phyloP scores from a whole-genome alignment of 2,113 vertebrate genomes.

The Alces alces region DNA sequence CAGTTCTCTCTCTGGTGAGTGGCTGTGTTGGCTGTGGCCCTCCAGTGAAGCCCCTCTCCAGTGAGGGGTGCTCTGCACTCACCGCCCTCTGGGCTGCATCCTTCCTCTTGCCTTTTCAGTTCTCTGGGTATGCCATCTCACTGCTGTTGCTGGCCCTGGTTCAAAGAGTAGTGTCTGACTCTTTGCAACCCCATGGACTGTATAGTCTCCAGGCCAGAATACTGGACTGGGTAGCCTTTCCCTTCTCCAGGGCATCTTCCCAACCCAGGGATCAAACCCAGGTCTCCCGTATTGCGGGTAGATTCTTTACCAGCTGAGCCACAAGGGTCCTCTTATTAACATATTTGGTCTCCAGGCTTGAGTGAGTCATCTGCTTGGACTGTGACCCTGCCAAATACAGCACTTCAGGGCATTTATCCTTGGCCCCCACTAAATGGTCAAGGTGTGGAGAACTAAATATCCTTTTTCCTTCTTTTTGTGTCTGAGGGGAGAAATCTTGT shows the following conservation, averaged over 20 bases:
- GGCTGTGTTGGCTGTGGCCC: accelerated
- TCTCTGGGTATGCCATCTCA: not conserved
- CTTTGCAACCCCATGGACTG: not conserved
- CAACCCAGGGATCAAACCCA: not conserved
- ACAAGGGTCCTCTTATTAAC: not conserved
- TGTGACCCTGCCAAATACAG: not conserved
- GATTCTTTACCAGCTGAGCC: not conserved
- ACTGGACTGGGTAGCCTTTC: not conserved
- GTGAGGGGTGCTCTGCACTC: not conserved
- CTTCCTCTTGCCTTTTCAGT: not conserved
- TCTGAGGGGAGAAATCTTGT: not conserved
- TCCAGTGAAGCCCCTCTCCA: not conserved
- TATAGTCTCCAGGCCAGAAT: not conserved
- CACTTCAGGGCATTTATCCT: not conserved
- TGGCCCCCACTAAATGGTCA: not conserved
- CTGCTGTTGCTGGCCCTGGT: not conserved
- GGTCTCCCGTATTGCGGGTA: accelerated
- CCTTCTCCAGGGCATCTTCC: not conserved
- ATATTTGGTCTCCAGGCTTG: not conserved
- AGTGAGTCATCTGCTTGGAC: not conserved
- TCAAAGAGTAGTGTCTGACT: not conserved
- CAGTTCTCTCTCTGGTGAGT: not conserved
- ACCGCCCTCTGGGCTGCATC: not conserved
- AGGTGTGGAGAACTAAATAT: not conserved
- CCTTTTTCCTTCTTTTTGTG: not conserved